Conservation (phyloP, 2,888 invertebrate species). For the Myopa testacea region DNA sequence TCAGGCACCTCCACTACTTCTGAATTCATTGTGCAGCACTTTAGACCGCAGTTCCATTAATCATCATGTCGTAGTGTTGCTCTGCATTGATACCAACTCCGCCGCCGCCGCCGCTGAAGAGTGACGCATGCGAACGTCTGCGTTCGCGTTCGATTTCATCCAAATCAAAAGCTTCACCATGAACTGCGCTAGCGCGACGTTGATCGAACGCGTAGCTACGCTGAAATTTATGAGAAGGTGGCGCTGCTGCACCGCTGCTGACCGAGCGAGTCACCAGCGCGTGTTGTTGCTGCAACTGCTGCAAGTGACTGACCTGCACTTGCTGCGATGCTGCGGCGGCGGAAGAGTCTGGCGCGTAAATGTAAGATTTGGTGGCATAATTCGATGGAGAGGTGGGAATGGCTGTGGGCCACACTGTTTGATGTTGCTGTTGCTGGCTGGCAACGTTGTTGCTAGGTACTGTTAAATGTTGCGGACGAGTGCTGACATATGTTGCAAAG, state of each 20-base stretch:
- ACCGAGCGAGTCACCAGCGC: slow-evolving; percentile 45
- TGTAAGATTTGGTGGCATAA: slow-evolving; percentile 56
- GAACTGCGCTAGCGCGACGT: slow-evolving; percentile 53
- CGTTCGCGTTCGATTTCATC: slow-evolving; percentile 67
- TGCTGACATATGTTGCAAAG: not conserved
- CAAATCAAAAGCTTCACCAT: slow-evolving; percentile 62
- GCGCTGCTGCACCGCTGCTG: slow-evolving; percentile 39
- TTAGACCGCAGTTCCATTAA: slow-evolving; percentile 67
- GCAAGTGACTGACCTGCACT: slow-evolving; percentile 9
- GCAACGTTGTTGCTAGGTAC: slow-evolving; percentile 38
- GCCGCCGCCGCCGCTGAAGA: slow-evolving; percentile 54
- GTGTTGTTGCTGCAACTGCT: slow-evolving; percentile 19
- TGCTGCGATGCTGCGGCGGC: slow-evolving; percentile 36
- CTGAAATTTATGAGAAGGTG: slow-evolving; percentile 56
- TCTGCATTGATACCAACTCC: slow-evolving; percentile 47
- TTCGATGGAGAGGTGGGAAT: slow-evolving; percentile 67
- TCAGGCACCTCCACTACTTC: not conserved
- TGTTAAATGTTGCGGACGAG: slow-evolving; percentile 35
- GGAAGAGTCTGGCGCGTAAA: slow-evolving; percentile 50
- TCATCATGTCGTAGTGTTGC: slow-evolving; percentile 60
- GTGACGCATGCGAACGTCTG: slow-evolving; percentile 66
- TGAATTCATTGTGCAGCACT: slow-evolving; percentile 9
- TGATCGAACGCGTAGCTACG: slow-evolving; percentile 63
- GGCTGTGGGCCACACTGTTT: slow-evolving; percentile 63
- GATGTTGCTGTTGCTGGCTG: slow-evolving; percentile 44